Evolutionary conservation across 2,888 invertebrate genomes (phyloP), one percentile per base, ranked within the genome.

Genomic region (Cosmia trapezina): DNA sequence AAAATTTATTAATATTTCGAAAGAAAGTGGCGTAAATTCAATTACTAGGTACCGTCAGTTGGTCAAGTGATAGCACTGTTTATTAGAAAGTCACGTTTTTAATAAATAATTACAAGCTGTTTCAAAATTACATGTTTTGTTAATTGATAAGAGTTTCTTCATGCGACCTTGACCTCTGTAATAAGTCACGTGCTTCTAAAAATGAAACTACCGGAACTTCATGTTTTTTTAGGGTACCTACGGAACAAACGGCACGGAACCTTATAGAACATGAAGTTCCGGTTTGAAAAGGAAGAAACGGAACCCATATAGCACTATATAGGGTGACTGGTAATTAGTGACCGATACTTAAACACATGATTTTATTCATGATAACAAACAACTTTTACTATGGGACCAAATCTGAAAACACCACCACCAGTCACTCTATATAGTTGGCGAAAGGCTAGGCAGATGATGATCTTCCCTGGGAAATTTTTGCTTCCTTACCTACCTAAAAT

Each of bases 1-100:
- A 76, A 76, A 72, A 67, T 4, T 43, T 70, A 76, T 81, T 69
- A 75, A 47, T 67, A 64, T 85, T 73, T 53, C 61, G 64, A 79
- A 83, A 81, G 69, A 63, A 56, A 33, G 33, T 83, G 83, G 41
- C 53, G 73, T 56, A 73, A 81, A 67, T 12, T 43, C 28, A 70
- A 54, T 41, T 54, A 54, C 66, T 68, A 4, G 61, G 71, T 78
- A 37, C 19, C 47, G 85, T 73, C 76, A 85, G 73, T 78, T 83
- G 83, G 83, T 83, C 79, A 83, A 83, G 63, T 33, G 77, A 79
- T 79, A 73, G 19, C 11, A 5, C 0, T 51, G 14, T 56, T 61
- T 64, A 2, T 11, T 53, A 54, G 49, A 75, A 79, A 22, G 68
- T 81, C 84, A 84, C 84, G 85, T 73, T 61, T 41, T 0, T 47